Conservation (phyloP, 2,113 vertebrate species). For the Jaculus jaculus region DNA sequence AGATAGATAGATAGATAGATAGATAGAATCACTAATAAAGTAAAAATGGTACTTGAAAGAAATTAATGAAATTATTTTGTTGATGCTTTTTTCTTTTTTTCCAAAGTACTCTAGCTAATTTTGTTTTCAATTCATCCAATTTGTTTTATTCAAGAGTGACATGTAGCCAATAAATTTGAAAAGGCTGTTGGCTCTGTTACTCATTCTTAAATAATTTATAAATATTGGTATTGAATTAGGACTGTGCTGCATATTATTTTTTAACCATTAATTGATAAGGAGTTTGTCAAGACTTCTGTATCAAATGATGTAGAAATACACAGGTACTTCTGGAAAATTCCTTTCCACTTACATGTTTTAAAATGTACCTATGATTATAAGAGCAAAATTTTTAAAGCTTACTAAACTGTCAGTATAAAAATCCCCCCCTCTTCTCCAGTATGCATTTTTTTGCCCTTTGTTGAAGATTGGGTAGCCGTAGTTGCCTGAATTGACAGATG, state of each 20-base stretch:
- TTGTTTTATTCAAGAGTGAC: slow-evolving; percentile 6
- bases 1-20: no score
- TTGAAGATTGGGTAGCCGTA: no score
- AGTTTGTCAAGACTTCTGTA: background rate
- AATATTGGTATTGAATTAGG: background rate
- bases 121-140: background rate
- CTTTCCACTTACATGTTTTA: background rate
- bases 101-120: background rate
- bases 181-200: background rate
- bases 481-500: no score
- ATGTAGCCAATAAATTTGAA: background rate
- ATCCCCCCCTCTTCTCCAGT: background rate
- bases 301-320: background rate
- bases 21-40: no score
- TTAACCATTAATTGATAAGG: slow-evolving; percentile 12
- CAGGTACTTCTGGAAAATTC: background rate
- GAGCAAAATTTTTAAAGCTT: background rate
- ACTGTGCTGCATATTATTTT: background rate
- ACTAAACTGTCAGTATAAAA: background rate
- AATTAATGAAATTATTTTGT: background rate
- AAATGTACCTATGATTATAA: background rate
- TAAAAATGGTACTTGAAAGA: slow-evolving; percentile 20
- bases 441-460: no score
- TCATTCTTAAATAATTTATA: background rate
- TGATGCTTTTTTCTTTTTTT: background rate